Conservation (phyloP, 2,797 vertebrate genomes). For the Protonibea diacanthus region DNA sequence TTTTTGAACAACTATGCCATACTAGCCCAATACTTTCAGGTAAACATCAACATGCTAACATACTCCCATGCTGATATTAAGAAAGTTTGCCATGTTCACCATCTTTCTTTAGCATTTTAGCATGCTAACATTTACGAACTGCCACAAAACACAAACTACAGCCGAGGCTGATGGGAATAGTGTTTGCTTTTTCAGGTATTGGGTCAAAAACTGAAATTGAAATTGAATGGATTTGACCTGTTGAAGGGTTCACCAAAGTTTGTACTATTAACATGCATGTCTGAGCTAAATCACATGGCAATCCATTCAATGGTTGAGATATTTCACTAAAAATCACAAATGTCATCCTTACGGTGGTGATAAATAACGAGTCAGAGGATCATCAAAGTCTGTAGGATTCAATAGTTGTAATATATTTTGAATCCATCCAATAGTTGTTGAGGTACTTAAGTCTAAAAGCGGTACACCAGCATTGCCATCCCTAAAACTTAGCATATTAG, state of each 20-base stretch:
- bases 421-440: no score
- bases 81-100: not conserved
- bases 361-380: no score
- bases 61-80: not conserved
- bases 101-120: not conserved
- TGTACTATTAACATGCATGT: no score
- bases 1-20: no score
- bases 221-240: no score
- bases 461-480: no score
- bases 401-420: no score
- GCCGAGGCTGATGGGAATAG: not conserved
- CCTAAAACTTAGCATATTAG: not conserved
- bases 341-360: no score
- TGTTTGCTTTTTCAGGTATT: not conserved
- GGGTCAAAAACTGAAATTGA: not conserved
- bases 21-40: no score
- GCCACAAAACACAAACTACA: not conserved
- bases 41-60: no score
- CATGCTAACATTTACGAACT: not conserved
- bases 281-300: not conserved
- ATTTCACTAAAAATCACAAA: not conserved
- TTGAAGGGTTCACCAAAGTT: no score
- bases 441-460: not conserved
- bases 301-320: not conserved
- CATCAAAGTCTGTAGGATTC: no score